Percentiles rank a stretch among this genome's conserved stretches.
phyloP scores from a whole-genome alignment of 92 coral and sea anemone genomes.

The Meandrina meandrites region DNA sequence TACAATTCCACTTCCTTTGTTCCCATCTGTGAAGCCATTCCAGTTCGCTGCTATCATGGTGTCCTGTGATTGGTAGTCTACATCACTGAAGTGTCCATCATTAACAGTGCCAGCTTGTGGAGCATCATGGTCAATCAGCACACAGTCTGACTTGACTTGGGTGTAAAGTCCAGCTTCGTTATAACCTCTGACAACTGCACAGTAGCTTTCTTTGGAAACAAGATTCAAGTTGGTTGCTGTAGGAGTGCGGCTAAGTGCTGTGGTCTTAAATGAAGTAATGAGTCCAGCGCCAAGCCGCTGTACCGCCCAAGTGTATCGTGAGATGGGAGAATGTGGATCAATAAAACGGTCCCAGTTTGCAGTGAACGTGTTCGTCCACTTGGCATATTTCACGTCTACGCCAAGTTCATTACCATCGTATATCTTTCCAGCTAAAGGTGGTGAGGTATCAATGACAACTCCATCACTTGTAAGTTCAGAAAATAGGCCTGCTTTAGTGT shows the following conservation, averaged over 20 bases:
- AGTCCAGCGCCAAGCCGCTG: conserved; percentile 65
- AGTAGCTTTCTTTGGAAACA: conserved; percentile 78
- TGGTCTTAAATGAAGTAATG: conserved; percentile 55
- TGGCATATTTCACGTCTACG: conserved; percentile 65
- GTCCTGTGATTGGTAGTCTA: conserved; percentile 78
- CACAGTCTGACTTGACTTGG: conserved; percentile 82
- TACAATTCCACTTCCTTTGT: conserved; percentile 86
- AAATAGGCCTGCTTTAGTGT: conserved; percentile 80
- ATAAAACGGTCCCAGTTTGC: conserved; percentile 83
- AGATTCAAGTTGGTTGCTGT: conserved; percentile 66
- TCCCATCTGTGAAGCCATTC: conserved; percentile 87
- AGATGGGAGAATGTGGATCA: conserved; percentile 78
- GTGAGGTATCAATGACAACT: conserved; percentile 71
- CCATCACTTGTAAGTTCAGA: conserved; percentile 80
- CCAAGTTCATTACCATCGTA: conserved; percentile 68
- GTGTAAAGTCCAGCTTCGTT: conserved; percentile 81
- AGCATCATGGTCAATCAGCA: conserved; percentile 85
- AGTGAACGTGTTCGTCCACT: conserved; percentile 82
- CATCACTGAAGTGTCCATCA: conserved; percentile 76
- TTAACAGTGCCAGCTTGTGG: conserved; percentile 86
- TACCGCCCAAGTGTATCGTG: conserved; percentile 81
- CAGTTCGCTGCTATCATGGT: conserved; percentile 75
- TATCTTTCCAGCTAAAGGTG: conserved; percentile 68
- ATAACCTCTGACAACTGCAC: conserved; percentile 86
- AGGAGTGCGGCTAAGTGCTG: conserved; percentile 27